Evolutionary conservation across 2,113 vertebrate genomes (phyloP), one percentile per base, ranked within the genome.

Genomic region (Oncorhynchus keta): DNA sequence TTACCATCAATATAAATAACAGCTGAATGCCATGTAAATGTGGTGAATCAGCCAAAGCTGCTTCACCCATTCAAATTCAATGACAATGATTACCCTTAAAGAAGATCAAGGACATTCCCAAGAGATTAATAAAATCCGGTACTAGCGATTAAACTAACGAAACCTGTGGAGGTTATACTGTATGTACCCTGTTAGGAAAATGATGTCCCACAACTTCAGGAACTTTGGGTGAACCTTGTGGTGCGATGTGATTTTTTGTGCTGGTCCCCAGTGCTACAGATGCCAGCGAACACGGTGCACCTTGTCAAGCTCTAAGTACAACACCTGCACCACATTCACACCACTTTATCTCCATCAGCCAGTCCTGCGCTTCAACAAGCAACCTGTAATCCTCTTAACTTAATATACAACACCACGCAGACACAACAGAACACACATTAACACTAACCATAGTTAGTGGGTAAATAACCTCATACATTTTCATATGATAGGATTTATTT

Each of bases 331-430:
- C 80, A 55, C 45, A 1, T 80, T 71, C 78, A 16, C 55, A 59
- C 82, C 64, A 72, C 39, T 72, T 92, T 93, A 93, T 93, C 91
- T 61, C 74, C 68, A 74, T 85, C 82, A 87, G 61, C 83, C 92
- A 93, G 90, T 89, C 79, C 65, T 74, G 68, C 61, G 79, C 78
- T 4, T 55, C 85, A 84, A 88, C 89, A 90, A 90, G 88, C 87
- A 87, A 80, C 77, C 83, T 70, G 75, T 92, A 92, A 93, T 92
- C 92, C 91, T 89, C 90, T 92, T 92, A 93, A 70, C 73, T 45
- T 45, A 45, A 45, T 11, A 75, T 65, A 79, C 86, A 89, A 88
- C 83, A 88, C 78, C 79, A 77, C 73, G 70, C 80, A 76, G 73
- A 76, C 76, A 78, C 51, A 79, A 76, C 71, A 62, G n/a, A 65